Evolutionary conservation across 2,888 invertebrate genomes (phyloP).

Genomic region (Hylaea fasciaria): DNA sequence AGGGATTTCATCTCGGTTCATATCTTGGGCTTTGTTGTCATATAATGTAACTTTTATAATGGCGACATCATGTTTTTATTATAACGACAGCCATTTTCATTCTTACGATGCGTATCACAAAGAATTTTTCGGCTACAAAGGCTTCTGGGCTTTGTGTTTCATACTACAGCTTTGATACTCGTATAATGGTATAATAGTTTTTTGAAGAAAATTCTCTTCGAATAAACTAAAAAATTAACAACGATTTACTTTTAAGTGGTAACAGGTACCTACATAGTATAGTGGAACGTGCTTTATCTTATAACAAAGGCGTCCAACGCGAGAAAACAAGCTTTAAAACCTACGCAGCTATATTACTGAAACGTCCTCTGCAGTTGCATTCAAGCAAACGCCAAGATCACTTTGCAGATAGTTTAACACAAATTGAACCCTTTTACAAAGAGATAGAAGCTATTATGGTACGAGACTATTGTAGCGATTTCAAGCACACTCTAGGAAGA

Average conservation of each 20-base stretch:
- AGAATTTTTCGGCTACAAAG: slow-evolving; percentile 33
- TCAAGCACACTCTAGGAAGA: slow-evolving; percentile 47
- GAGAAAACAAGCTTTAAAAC: slow-evolving; percentile 15
- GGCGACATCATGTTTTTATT: slow-evolving; percentile 32
- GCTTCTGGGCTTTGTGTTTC: slow-evolving; percentile 1
- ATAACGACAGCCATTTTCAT: slow-evolving; percentile 33
- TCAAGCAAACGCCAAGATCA: slow-evolving; percentile 13
- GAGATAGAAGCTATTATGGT: slow-evolving; percentile 1
- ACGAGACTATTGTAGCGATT: slow-evolving; percentile 20
- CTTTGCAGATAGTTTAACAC: not conserved
- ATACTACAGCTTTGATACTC: not conserved
- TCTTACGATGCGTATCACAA: slow-evolving; percentile 31
- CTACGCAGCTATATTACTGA: not conserved
- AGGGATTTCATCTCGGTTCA: slow-evolving; percentile 19
- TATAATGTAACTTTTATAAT: slow-evolving; percentile 38
- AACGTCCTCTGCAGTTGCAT: slow-evolving; percentile 26
- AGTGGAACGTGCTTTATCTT: not conserved
- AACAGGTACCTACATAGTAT: no score
- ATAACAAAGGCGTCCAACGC: not conserved
- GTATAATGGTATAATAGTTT: not conserved
- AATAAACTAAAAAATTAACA: no score
- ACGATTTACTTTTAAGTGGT: no score
- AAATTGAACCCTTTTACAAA: slow-evolving; percentile 27
- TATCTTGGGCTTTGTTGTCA: slow-evolving; percentile 36
- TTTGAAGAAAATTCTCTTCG: no score